Evolutionary conservation across 2,888 invertebrate species (phyloP).

Genomic region (Andricus curvator): DNA sequence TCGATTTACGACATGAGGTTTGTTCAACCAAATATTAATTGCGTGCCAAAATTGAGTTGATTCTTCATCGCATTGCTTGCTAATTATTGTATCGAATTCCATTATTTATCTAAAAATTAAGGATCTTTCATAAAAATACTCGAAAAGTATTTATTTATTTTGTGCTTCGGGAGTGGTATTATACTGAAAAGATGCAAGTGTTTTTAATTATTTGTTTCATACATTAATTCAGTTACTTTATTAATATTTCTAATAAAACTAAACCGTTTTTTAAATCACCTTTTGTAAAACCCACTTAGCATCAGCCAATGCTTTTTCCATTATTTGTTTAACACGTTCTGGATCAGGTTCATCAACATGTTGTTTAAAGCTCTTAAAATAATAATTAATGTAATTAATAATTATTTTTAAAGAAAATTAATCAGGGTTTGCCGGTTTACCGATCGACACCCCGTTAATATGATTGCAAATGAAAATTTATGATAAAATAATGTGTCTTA

Average conservation of each 20-base stretch:
- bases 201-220: neutral
- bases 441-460: too few relatives aligned
- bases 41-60: conserved; percentile 83
- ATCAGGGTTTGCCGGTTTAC: too few relatives aligned
- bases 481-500: too few relatives aligned
- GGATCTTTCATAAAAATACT: neutral
- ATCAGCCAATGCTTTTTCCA: conserved; percentile 85
- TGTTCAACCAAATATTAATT: conserved; percentile 82
- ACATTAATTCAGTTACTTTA: neutral
- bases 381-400: conserved; percentile 26
- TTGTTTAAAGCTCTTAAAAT: conserved; percentile 86
- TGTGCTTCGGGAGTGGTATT: neutral
- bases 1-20: conserved; percentile 87
- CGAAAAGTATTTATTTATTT: neutral
- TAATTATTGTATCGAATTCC: conserved; percentile 60
- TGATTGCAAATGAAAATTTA: too few relatives aligned
- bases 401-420: neutral
- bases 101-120: conserved; percentile 49
- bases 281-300: conserved; percentile 89
- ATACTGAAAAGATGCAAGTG: conserved; percentile 42
- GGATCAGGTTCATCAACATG: conserved; percentile 87
- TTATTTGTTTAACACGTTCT: conserved; percentile 86
- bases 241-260: neutral
- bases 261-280: conserved; percentile 77
- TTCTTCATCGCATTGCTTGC: conserved; percentile 62